Evolutionary conservation across 2,888 invertebrate genomes (phyloP).

Genomic region (Criorhina ranunculi): DNA sequence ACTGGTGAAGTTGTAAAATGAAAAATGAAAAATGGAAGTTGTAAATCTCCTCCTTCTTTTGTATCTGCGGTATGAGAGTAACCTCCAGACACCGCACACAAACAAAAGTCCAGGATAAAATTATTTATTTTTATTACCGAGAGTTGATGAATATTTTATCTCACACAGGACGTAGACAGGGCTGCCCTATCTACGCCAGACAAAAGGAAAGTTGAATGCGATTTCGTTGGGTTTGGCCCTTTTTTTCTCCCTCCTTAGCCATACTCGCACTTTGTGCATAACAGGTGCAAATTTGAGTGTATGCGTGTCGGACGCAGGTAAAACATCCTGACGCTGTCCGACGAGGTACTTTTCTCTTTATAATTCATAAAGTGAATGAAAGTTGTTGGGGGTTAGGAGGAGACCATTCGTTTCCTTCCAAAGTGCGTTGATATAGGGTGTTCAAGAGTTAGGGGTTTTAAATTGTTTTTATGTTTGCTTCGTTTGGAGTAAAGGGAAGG

Average conservation of each 20-base stretch:
- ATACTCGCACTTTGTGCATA: neutral
- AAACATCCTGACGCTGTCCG: neutral
- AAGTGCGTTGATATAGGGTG: neutral
- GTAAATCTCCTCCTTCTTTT: slow-evolving; percentile 41
- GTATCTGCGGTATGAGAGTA: slow-evolving; percentile 5
- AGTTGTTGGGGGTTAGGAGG: neutral
- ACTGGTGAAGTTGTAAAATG: too few species aligned
- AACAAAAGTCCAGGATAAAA: slow-evolving; percentile 7
- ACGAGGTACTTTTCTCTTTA: neutral
- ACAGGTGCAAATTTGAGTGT: too few species aligned
- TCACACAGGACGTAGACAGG: slow-evolving; percentile 6
- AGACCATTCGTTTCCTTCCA: neutral
- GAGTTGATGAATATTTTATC: slow-evolving; percentile 36
- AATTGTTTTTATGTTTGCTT: too few species aligned
- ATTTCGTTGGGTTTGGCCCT: slow-evolving; percentile 2
- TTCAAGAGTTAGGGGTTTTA: too few species aligned
- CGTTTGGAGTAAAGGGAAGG: too few species aligned
- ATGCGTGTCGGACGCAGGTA: slow-evolving; percentile 7
- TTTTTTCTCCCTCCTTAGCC: slow-evolving; percentile 3
- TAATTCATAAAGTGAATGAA: slow-evolving; percentile 18
- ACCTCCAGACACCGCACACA: neutral
- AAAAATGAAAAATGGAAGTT: slow-evolving; percentile 38
- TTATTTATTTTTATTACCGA: slow-evolving; percentile 30
- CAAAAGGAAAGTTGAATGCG: slow-evolving; percentile 3
- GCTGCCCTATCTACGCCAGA: neutral